Conservation (phyloP, 2,797 vertebrate species). For the Brachyalestes nurse region DNA sequence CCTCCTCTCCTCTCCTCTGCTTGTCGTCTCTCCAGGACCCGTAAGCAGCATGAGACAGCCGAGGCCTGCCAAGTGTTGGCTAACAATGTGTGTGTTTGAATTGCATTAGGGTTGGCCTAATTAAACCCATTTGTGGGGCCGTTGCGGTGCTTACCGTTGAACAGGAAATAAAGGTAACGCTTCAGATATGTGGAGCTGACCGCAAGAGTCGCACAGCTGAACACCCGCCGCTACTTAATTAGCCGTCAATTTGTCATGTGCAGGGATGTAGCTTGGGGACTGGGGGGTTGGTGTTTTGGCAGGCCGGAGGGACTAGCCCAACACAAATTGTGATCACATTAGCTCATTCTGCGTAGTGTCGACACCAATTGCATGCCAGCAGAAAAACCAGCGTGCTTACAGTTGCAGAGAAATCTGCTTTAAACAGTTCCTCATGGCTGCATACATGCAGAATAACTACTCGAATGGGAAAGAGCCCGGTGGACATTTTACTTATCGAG, state of each 20-base stretch:
- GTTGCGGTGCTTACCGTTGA: slow-evolving; percentile 24
- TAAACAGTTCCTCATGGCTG: slow-evolving; percentile 18
- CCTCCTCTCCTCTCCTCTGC: not conserved
- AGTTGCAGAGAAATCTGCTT: not conserved
- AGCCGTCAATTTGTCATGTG: slow-evolving; percentile 45
- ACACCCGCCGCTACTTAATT: slow-evolving; percentile 42
- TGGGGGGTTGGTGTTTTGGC: slow-evolving; percentile 4
- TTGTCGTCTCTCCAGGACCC: slow-evolving; percentile 24
- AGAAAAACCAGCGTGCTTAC: not conserved
- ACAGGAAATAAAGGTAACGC: slow-evolving; percentile 45
- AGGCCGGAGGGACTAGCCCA: slow-evolving; percentile 19
- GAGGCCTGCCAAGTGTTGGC: slow-evolving; percentile 44
- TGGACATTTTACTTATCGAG: not conserved
- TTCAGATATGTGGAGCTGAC: slow-evolving; percentile 30
- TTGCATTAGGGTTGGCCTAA: slow-evolving; percentile 50
- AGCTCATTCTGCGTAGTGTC: slow-evolving; percentile 36
- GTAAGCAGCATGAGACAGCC: slow-evolving; percentile 38
- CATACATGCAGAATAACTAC: slow-evolving; percentile 13
- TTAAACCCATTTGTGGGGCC: slow-evolving; percentile 48
- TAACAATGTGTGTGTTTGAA: slow-evolving; percentile 43
- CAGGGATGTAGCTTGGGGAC: slow-evolving; percentile 28
- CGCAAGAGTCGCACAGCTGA: slow-evolving; percentile 25
- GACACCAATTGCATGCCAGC: slow-evolving; percentile 28
- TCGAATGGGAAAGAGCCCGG: not conserved
- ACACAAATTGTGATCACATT: slow-evolving; percentile 45